Conservation (phyloP, 2,797 vertebrate species). For the Choloepus didactylus region DNA sequence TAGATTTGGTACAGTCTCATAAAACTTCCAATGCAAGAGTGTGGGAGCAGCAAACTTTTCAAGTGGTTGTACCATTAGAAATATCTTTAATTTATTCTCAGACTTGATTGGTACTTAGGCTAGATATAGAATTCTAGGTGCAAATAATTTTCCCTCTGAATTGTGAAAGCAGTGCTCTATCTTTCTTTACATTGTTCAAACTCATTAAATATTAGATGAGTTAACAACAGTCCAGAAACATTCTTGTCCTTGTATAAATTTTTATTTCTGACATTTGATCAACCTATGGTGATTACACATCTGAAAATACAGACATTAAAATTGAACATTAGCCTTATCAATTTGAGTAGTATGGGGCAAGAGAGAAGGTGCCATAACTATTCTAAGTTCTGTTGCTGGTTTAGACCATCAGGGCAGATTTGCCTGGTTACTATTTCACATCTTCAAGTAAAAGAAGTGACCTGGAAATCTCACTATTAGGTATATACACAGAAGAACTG, state of each 20-base stretch:
- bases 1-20: neutral
- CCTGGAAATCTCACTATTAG: no score
- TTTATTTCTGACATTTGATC: conserved; percentile 39
- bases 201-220: conserved; percentile 24
- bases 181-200: neutral
- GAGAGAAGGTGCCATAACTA: fast-evolving
- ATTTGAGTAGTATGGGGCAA: fast-evolving
- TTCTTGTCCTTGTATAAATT: neutral
- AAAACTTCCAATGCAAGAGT: neutral
- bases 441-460: neutral
- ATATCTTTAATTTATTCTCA: neutral
- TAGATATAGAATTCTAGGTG: neutral
- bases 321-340: neutral
- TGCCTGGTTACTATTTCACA: neutral
- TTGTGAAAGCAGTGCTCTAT: neutral
- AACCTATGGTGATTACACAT: neutral
- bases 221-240: neutral
- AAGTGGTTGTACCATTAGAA: neutral
- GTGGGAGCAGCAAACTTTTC: neutral
- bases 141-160: neutral
- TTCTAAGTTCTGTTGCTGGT: no score
- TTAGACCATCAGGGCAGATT: neutral
- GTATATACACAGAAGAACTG: no score
- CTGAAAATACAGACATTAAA: conserved; percentile 1
- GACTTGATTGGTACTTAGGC: neutral